Evolutionary conservation across 2,888 invertebrate species (phyloP).

Genomic region (Andrena bucephala): DNA sequence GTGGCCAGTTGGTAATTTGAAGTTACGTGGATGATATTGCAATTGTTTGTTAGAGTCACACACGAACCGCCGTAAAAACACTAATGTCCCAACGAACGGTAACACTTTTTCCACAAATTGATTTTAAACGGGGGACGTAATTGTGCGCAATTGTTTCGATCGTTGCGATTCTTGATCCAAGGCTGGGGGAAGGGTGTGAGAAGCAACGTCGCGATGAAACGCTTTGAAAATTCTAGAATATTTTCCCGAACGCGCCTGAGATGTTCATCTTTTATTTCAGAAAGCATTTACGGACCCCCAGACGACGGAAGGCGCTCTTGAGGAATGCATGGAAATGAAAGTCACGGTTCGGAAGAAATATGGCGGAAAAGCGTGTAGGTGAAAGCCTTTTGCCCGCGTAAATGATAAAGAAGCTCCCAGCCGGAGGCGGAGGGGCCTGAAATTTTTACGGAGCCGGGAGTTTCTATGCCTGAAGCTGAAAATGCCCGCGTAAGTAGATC

Average conservation of each 20-base stretch:
- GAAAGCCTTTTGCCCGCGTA: slow-evolving; percentile 49
- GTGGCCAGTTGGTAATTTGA: slow-evolving; percentile 14
- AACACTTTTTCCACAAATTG: slow-evolving; percentile 8
- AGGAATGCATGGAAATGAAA: slow-evolving; percentile 52
- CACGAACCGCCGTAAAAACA: background rate
- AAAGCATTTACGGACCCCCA: slow-evolving; percentile 31
- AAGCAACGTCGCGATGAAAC: too few relatives aligned
- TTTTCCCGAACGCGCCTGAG: background rate
- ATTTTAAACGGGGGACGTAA: background rate
- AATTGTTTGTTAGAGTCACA: background rate
- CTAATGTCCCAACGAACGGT: background rate
- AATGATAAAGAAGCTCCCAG: slow-evolving; percentile 52
- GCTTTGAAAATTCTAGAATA: background rate
- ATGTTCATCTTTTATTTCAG: slow-evolving; percentile 16
- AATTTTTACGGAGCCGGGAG: slow-evolving; percentile 35
- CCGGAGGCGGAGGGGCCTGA: slow-evolving; percentile 5
- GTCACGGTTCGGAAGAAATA: slow-evolving; percentile 47
- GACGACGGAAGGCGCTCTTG: background rate
- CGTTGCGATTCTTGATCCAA: too few relatives aligned
- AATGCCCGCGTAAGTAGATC: slow-evolving; percentile 5
- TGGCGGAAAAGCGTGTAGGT: slow-evolving; percentile 16
- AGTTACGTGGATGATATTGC: slow-evolving; percentile 23
- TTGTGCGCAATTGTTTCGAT: too few relatives aligned
- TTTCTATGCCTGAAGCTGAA: background rate
- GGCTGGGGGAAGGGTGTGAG: too few relatives aligned